Percentiles rank a stretch among this genome's conserved stretches.
phyloP scores from a whole-genome alignment of 2,888 invertebrate genomes.

The Hyppa rectilinea region DNA sequence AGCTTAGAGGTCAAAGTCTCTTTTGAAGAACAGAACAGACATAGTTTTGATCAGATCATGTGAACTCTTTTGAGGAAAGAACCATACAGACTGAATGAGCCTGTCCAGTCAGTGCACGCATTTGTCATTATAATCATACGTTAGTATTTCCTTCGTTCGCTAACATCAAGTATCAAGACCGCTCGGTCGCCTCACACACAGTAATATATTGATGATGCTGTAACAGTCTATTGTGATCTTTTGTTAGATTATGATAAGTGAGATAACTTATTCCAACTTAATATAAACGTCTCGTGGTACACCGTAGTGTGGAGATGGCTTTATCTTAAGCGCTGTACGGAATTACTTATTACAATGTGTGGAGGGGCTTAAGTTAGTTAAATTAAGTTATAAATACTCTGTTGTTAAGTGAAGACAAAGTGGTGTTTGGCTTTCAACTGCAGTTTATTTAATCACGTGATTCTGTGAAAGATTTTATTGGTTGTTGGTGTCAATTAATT shows the following conservation, averaged over 20 bases:
- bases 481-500: background rate
- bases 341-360: slow-evolving; percentile 36
- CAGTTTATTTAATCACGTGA: slow-evolving; percentile 4
- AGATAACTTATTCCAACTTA: slow-evolving; percentile 89
- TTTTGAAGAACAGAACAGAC: no score
- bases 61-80: no score
- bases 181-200: slow-evolving; percentile 29
- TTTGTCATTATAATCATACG: no score
- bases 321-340: slow-evolving; percentile 38
- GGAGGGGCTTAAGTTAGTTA: slow-evolving; percentile 28
- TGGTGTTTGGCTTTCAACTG: slow-evolving; percentile 11
- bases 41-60: no score
- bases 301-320: slow-evolving; percentile 72
- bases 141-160: background rate
- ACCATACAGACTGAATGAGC: no score
- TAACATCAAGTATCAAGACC: slow-evolving; percentile 76
- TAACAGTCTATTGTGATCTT: slow-evolving; percentile 89
- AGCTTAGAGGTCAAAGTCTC: no score
- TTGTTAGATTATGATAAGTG: slow-evolving; percentile 90
- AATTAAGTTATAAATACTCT: slow-evolving; percentile 51
- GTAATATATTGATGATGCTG: slow-evolving; percentile 89
- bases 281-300: slow-evolving; percentile 82
- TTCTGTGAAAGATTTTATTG: slow-evolving; percentile 9
- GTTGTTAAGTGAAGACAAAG: slow-evolving; percentile 30
- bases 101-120: no score